A percentile compares a stretch with the other conserved stretches of the same genome.
Conservation (phyloP, 2,113 vertebrate species). For the Rutilus rutilus region DNA sequence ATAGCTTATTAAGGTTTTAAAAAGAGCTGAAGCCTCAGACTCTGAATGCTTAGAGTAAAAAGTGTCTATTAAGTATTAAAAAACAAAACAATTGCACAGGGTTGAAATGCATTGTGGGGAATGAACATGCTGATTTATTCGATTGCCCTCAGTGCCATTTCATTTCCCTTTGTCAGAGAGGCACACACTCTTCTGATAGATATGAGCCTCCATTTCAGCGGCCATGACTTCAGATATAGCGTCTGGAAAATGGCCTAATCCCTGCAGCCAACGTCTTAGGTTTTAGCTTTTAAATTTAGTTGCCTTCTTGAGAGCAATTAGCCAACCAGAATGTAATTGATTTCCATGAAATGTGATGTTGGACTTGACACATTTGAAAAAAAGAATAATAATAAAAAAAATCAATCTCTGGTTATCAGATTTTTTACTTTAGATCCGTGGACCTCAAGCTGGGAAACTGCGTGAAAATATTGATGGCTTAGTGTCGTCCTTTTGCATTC, state of each 20-base stretch:
- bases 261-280: neutral
- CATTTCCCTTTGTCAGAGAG: conserved; percentile 32
- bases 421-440: neutral
- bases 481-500: conserved; percentile 20
- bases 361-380: neutral
- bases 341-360: neutral
- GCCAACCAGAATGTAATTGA: neutral
- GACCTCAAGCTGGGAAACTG: conserved; percentile 1
- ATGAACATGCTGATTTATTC: conserved; percentile 52
- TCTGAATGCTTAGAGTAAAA: conserved; percentile 2
- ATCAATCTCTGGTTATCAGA: conserved; percentile 10
- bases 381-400: neutral
- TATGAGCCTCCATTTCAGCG: neutral
- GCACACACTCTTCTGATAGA: conserved; percentile 31
- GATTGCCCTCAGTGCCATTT: conserved; percentile 16
- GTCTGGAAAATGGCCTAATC: neutral
- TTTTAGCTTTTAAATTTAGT: neutral
- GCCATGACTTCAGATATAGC: neutral
- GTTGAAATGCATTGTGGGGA: conserved; percentile 1
- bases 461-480: conserved; percentile 22
- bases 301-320: neutral
- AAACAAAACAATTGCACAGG: neutral
- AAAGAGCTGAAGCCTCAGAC: neutral
- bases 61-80: neutral
- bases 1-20: neutral